These are phyloP conservation scores for Halesus radiatus DNA, from an alignment of 1,140 invertebrate genomes.

Conservation along the genomic window DNA sequence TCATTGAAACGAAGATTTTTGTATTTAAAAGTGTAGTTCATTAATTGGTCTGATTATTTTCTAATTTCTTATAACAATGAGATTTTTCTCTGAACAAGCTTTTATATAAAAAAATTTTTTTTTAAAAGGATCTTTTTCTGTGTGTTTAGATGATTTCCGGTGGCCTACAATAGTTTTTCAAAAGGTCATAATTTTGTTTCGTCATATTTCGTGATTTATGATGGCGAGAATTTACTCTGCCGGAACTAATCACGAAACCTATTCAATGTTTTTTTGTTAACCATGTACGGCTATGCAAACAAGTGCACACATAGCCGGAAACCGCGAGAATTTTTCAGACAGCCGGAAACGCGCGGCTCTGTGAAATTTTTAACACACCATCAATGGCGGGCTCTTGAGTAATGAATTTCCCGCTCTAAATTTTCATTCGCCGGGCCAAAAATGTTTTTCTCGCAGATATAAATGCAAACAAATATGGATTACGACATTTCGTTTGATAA, in stretches of 20 bases:
- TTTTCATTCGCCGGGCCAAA: slow-evolving; percentile 5
- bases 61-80: too few relatives aligned
- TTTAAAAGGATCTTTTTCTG: too few relatives aligned
- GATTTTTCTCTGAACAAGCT: too few relatives aligned
- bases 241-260: too few relatives aligned
- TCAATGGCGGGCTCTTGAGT: slow-evolving; percentile 25
- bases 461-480: slow-evolving; percentile 6
- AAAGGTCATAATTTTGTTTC: background rate
- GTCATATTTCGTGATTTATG: background rate
- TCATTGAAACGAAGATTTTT: too few relatives aligned
- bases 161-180: too few relatives aligned
- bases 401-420: slow-evolving; percentile 10
- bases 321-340: slow-evolving; percentile 20
- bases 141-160: too few relatives aligned
- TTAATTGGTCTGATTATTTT: too few relatives aligned
- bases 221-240: background rate
- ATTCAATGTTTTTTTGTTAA: background rate
- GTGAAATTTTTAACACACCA: slow-evolving; percentile 27
- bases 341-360: slow-evolving; percentile 10
- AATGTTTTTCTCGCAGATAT: background rate
- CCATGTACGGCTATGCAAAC: background rate
- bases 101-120: too few relatives aligned
- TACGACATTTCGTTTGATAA: background rate
- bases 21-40: too few relatives aligned
- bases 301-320: background rate